Conservation (phyloP, 2,113 vertebrate species). For the Tichodroma muraria region DNA sequence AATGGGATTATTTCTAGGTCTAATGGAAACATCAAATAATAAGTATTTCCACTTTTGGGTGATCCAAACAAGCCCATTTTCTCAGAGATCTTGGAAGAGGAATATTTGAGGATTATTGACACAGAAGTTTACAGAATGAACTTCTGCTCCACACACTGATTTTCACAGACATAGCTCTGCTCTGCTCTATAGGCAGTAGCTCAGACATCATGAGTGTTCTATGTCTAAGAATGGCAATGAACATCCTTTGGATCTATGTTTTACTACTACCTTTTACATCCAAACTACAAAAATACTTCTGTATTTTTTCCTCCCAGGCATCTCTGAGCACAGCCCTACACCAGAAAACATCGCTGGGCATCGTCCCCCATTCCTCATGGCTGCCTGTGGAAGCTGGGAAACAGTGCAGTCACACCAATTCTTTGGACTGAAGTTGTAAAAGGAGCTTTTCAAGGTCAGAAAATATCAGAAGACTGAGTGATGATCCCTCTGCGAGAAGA, state of each 20-base stretch:
- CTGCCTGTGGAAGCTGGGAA: not conserved
- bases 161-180: not conserved
- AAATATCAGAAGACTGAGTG: not conserved
- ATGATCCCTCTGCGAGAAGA: not conserved
- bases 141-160: not conserved
- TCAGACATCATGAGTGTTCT: not conserved
- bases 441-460: not conserved
- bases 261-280: not conserved
- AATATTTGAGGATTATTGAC: not conserved
- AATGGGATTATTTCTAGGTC: not conserved
- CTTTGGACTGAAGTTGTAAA: not conserved
- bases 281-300: not conserved
- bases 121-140: not conserved
- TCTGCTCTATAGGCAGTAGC: not conserved
- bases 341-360: not conserved
- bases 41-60: not conserved
- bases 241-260: not conserved
- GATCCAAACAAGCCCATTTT: not conserved
- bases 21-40: not conserved
- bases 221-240: not conserved
- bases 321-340: not conserved
- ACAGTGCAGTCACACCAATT: not conserved
- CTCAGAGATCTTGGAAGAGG: not conserved
- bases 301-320: not conserved
- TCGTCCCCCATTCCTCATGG: rapidly evolving